These are phyloP conservation scores for Enteromius thamalakanensis DNA, from an alignment of 2,797 vertebrate species.

Conservation along the genomic window DNA sequence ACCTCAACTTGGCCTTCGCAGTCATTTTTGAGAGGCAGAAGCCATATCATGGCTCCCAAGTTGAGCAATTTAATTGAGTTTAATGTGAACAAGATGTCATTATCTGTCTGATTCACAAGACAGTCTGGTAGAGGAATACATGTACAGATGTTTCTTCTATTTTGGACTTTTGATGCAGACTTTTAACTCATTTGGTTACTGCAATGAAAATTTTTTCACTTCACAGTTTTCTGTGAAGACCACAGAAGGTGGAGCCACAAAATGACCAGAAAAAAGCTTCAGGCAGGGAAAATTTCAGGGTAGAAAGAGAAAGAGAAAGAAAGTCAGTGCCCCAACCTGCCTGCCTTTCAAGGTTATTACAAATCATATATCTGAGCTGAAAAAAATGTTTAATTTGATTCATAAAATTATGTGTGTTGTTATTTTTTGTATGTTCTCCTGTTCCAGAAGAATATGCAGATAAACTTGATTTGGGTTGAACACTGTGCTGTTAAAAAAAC, in stretches of 20 bases:
- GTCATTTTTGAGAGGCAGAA: slow-evolving; percentile 53
- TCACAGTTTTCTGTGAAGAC: slow-evolving; percentile 33
- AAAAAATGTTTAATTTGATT: not conserved
- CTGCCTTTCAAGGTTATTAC: slow-evolving; percentile 26
- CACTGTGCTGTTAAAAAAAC: not conserved
- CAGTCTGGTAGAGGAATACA: not conserved
- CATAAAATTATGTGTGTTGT: not conserved
- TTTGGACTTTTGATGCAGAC: not conserved
- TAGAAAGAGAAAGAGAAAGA: slow-evolving; percentile 14
- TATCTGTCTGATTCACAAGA: slow-evolving; percentile 22
- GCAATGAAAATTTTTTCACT: slow-evolving; percentile 49
- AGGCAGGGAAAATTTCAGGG: slow-evolving; percentile 35
- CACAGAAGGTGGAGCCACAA: slow-evolving; percentile 23
- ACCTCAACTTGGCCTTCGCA: slow-evolving; percentile 78
- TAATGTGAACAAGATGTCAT: slow-evolving; percentile 8
- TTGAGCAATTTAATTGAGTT: not conserved
- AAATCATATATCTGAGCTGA: not conserved
- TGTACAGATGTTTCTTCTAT: not conserved
- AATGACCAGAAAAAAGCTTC: slow-evolving; percentile 17
- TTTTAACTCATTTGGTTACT: slow-evolving; percentile 29
- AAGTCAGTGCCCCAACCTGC: slow-evolving; percentile 17
- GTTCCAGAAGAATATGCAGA: slow-evolving; percentile 19
- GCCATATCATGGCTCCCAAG: slow-evolving; percentile 34
- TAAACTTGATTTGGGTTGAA: not conserved
- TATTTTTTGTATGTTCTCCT: not conserved